Base-by-base conservation (phyloP, 2,113 vertebrate species). In the Kobus ellipsiprymnus region DNA sequence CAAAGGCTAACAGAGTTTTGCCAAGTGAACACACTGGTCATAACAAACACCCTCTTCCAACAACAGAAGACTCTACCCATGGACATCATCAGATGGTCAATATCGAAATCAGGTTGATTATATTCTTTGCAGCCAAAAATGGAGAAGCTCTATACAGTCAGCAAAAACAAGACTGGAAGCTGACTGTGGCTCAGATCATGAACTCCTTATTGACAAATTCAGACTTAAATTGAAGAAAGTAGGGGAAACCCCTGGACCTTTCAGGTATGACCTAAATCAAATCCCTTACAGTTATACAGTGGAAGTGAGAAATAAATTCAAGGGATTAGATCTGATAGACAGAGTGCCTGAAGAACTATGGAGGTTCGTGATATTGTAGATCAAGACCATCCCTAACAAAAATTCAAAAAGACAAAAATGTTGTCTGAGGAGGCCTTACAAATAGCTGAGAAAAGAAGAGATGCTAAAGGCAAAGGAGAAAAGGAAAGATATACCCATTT, bases 31-130 rank as follows among this genome's bases (percentile, higher is more conserved):
- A 1, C n/a, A 36, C 64, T 71, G 64, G 64, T 71, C 17, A 36
- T 36, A 71, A 5, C 17, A 71, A 71, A 36, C 17, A 71, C 64
- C 64, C 9, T 36, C 9, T 71, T 71, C 64, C 17, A 6, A 71
- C 64, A 71, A 71, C 17, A 21, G 4, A 36, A 71, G 64, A 71
- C 17, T 36, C 64, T 71, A 71, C n/a, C 36, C 2, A 0, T 71
- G 17, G n/a, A 21, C 64, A 36, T 71, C 64, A 71, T n/a, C n/a
- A 11, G 64, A 71, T 71, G 64, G 64, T 71, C 64, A 71, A 21
- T 3, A 71, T 11, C 0, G 0, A 71, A 71, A 71, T 71, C 17
- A 71, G 4, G 0, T 71, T 71, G 64, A 71, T 71, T 71, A 64
- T 71, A 71, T 36, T 71, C 9, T 71, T 71, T 71, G n/a, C 64